A percentile compares a stretch with the other conserved stretches of the same genome.
Evolutionary conservation across 2,888 invertebrate genomes (phyloP).

Genomic region (Metallyticus violacea): DNA sequence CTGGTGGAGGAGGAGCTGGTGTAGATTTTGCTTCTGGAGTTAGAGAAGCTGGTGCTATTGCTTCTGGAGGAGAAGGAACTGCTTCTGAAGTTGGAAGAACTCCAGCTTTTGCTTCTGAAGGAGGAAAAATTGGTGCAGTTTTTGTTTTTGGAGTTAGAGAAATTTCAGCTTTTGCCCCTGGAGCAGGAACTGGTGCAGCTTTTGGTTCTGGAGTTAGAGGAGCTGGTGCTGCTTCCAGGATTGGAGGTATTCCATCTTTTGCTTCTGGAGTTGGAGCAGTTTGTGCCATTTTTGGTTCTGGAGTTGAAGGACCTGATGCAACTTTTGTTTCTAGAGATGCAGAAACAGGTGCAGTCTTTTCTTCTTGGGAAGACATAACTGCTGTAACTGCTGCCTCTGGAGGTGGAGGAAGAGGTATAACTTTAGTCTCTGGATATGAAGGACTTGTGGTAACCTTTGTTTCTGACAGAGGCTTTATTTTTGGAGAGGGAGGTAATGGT

Average conservation of each 20-base stretch:
- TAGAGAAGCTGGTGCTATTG: neutral
- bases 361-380: constrained; percentile 4
- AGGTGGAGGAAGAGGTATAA: neutral
- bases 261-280: neutral
- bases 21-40: neutral
- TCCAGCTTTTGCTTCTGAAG: neutral
- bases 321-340: constrained; percentile 12
- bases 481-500: neutral
- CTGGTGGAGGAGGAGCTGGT: neutral
- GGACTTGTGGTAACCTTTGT: constrained; percentile 34
- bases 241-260: neutral
- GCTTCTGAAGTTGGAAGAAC: neutral
- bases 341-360: neutral
- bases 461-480: constrained; percentile 38
- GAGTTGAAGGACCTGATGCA: neutral
- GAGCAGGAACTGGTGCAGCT: neutral
- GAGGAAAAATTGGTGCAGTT: neutral
- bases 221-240: too few species aligned
- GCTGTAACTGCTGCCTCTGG: constrained; percentile 5
- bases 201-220: neutral
- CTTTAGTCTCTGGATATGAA: neutral
- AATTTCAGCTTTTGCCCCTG: too few species aligned
- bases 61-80: neutral
- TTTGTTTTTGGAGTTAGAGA: neutral
- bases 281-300: constrained; percentile 1